Evolutionary conservation across 1,140 invertebrate genomes (phyloP).

Genomic region (Papilio aristodemus): DNA sequence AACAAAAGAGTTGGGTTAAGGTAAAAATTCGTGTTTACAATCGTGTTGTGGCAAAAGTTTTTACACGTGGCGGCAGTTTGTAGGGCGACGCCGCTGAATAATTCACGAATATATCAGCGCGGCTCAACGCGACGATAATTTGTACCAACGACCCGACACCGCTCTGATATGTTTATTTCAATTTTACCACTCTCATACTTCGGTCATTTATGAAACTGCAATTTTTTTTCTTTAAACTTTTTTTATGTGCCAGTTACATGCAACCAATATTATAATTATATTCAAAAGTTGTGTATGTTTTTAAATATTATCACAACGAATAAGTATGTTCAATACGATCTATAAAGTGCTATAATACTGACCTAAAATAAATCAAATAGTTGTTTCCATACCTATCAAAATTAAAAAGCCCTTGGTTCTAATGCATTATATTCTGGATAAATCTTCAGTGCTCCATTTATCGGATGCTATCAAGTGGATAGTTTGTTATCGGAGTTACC

Average conservation of each 20-base stretch:
- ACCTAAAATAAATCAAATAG: no score
- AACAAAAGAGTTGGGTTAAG: slow-evolving; percentile 4
- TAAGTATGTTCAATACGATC: no score
- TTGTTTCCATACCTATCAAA: neutral
- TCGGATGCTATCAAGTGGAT: neutral
- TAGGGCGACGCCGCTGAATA: slow-evolving; percentile 39
- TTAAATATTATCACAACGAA: no score
- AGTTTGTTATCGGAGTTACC: slow-evolving; percentile 9
- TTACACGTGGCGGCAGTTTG: slow-evolving; percentile 40
- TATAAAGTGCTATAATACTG: no score
- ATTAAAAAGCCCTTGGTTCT: neutral
- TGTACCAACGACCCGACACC: slow-evolving; percentile 38
- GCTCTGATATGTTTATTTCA: slow-evolving; percentile 34
- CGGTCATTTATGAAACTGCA: neutral
- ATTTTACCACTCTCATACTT: slow-evolving; percentile 24
- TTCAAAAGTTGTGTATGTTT: no score
- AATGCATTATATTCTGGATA: neutral
- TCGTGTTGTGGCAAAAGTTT: slow-evolving; percentile 22
- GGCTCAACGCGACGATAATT: slow-evolving; percentile 39
- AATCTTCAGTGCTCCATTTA: neutral
- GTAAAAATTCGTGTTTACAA: slow-evolving; percentile 23
- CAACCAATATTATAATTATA: no score
- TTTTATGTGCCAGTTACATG: no score
- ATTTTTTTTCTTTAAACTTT: neutral
- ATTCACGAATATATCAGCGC: slow-evolving; percentile 42